These are phyloP conservation scores for Agonopterix heracliana DNA, from an alignment of 2,888 invertebrate species.

Conservation along the genomic window DNA sequence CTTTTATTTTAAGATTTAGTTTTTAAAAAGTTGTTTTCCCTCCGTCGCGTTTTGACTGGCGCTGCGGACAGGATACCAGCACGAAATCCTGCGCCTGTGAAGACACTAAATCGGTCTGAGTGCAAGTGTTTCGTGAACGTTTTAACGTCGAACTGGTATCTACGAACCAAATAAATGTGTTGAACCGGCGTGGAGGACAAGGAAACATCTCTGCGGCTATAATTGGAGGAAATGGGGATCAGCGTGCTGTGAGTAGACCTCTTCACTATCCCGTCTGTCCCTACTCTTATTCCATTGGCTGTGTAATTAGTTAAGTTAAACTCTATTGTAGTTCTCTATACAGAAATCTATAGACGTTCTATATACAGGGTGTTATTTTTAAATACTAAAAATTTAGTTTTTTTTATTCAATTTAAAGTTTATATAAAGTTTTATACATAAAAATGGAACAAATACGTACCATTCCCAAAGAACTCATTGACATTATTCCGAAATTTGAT, in stretches of 20 bases:
- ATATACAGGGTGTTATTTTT: neutral
- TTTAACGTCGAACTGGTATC: neutral
- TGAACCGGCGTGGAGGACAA: neutral
- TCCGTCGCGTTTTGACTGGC: neutral
- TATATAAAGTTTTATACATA: too few relatives aligned
- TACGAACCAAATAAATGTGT: neutral
- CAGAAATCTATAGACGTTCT: neutral
- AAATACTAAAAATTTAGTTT: neutral
- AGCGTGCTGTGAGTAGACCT: neutral
- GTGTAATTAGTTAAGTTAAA: neutral
- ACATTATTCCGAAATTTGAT: constrained; percentile 1
- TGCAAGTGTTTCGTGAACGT: neutral
- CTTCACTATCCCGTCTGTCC: neutral
- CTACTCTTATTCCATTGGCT: constrained; percentile 1
- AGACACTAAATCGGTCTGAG: neutral
- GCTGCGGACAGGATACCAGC: neutral
- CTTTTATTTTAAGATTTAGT: neutral
- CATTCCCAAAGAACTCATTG: neutral
- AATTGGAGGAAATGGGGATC: neutral
- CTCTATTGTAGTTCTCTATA: neutral
- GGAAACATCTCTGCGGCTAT: neutral
- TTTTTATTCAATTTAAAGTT: too few relatives aligned
- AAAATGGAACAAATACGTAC: constrained; percentile 1
- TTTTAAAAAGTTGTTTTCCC: neutral
- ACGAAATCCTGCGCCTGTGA: neutral